Conservation (phyloP, 2,888 invertebrate species). For the Eilema griseolum region DNA sequence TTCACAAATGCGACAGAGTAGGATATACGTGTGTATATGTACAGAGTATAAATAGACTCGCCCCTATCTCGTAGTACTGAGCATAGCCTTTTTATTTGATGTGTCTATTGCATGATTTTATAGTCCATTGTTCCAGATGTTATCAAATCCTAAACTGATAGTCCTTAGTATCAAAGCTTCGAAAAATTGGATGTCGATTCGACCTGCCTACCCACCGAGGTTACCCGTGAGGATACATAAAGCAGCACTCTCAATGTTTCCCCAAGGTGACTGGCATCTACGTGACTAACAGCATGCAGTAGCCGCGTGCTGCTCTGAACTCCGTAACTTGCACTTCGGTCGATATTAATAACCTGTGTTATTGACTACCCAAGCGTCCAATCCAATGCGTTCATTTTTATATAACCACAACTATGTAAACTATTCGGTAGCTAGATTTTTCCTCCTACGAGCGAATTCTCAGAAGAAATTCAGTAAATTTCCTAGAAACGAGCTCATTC, state of each 20-base stretch:
- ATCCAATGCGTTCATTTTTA: not conserved
- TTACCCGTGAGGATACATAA: not conserved
- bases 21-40: too few relatives aligned
- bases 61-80: not conserved
- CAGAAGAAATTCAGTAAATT: not conserved
- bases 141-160: not conserved
- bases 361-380: not conserved
- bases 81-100: too few relatives aligned
- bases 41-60: too few relatives aligned
- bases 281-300: constrained; percentile 9
- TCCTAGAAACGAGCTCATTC: not conserved
- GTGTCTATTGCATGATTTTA: too few relatives aligned
- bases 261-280: constrained; percentile 9
- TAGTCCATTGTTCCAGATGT: not conserved
- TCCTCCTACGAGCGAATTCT: not conserved
- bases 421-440: not conserved
- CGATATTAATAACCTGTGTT: not conserved
- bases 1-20: too few relatives aligned
- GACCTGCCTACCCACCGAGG: not conserved
- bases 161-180: not conserved
- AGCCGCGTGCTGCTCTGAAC: not conserved
- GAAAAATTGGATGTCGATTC: not conserved
- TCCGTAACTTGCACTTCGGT: not conserved
- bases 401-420: not conserved
- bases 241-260: not conserved